These are phyloP conservation scores for Mormoops blainvillei DNA, from an alignment of 2,113 vertebrate species.

Conservation along the genomic window DNA sequence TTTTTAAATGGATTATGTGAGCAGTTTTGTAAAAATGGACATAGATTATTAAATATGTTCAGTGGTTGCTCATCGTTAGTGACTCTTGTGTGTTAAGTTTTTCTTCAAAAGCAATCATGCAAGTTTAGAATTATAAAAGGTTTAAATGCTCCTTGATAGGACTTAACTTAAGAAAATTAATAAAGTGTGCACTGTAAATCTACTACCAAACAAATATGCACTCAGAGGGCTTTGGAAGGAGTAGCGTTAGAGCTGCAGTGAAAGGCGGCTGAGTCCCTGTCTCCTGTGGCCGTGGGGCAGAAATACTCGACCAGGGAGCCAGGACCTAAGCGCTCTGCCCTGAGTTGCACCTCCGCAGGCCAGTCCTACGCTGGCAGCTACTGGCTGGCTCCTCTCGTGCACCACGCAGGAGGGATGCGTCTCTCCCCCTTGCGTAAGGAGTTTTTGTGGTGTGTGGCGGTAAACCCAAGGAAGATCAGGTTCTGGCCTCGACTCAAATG, in stretches of 20 bases:
- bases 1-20: constrained; percentile 79
- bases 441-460: too few species aligned
- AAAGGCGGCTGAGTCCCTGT: constrained; percentile 39
- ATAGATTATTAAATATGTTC: constrained; percentile 78
- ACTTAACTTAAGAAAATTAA: constrained; percentile 69
- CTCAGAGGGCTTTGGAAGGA: background rate
- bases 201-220: constrained; percentile 19
- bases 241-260: constrained; percentile 45
- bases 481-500: background rate
- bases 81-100: constrained; percentile 72
- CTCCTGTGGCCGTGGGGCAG: background rate
- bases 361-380: background rate
- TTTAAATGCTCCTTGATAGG: constrained; percentile 61
- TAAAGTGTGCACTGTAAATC: constrained; percentile 54
- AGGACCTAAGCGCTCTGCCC: constrained; percentile 41
- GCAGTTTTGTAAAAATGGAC: constrained; percentile 76
- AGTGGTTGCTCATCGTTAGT: constrained; percentile 63
- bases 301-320: constrained; percentile 56
- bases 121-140: constrained; percentile 69
- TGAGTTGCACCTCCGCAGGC: background rate
- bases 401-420: background rate
- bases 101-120: constrained; percentile 67
- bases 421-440: too few species aligned
- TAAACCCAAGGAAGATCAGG: background rate
- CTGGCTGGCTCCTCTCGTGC: background rate